Evolutionary conservation across 1,140 invertebrate genomes (phyloP).

Genomic region (Leptestheria dahalacensis): DNA sequence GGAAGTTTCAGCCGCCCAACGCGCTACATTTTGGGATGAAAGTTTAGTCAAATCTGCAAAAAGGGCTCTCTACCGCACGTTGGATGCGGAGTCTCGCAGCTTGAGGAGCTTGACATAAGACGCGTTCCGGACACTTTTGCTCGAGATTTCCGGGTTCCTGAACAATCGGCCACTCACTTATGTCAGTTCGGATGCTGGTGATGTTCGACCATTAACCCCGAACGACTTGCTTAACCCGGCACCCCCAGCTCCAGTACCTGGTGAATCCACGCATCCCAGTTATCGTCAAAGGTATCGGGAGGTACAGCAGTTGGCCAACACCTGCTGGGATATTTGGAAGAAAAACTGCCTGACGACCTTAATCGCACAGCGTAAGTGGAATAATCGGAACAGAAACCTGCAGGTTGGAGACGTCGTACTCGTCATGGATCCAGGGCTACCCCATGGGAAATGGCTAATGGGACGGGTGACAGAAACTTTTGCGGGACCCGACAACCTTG

Average conservation of each 20-base stretch:
- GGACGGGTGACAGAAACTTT: background rate
- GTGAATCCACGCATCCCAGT: background rate
- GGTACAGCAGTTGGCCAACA: background rate
- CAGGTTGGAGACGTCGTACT: background rate
- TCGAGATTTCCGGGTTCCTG: conserved; percentile 18
- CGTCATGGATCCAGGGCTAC: background rate
- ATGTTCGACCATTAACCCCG: conserved; percentile 12
- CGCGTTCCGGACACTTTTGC: conserved; percentile 17
- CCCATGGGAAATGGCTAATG: background rate
- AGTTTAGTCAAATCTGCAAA: background rate
- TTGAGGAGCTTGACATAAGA: too few relatives aligned
- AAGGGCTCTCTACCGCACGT: conserved; percentile 12
- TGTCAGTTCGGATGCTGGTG: conserved; percentile 3
- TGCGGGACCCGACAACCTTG: background rate
- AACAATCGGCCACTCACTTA: conserved; percentile 19
- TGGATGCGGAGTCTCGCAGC: background rate
- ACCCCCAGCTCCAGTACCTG: background rate
- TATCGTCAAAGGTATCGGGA: background rate
- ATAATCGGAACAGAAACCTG: background rate
- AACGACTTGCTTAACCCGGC: conserved; percentile 16
- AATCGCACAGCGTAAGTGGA: background rate
- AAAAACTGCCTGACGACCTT: background rate
- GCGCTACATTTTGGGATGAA: too few relatives aligned
- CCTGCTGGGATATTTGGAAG: background rate
- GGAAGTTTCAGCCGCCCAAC: background rate